Evolutionary conservation across 2,888 invertebrate species (phyloP).

Genomic region (Diplolepis rosae): DNA sequence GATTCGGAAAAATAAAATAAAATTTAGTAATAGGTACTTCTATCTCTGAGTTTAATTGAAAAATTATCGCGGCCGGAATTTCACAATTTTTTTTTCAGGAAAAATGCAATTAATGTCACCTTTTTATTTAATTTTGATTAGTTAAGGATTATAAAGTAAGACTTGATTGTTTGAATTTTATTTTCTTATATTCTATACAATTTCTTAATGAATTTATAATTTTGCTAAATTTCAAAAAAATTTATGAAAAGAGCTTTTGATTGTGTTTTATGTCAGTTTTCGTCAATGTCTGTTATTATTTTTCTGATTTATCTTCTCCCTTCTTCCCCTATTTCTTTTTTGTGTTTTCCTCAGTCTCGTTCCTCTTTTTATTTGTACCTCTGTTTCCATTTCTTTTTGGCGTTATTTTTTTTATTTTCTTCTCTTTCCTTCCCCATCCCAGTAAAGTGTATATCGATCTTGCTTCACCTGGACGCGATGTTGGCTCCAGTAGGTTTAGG

Average conservation of each 20-base stretch:
- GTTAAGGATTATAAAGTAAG: too few relatives aligned
- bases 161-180: too few relatives aligned
- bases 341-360: constrained; percentile 12
- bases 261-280: neutral
- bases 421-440: constrained; percentile 14
- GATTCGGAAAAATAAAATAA: neutral
- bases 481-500: constrained; percentile 52
- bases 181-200: too few relatives aligned
- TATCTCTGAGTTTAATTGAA: too few relatives aligned
- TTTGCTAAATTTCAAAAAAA: too few relatives aligned
- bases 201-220: too few relatives aligned
- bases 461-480: constrained; percentile 53
- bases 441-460: constrained; percentile 52
- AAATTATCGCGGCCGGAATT: too few relatives aligned
- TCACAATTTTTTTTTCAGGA: too few relatives aligned
- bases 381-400: constrained; percentile 12
- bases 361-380: constrained; percentile 17
- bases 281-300: constrained; percentile 6
- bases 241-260: neutral
- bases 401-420: constrained; percentile 22
- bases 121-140: too few relatives aligned
- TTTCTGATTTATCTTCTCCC: constrained; percentile 7
- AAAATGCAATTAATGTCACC: too few relatives aligned
- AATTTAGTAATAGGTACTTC: too few relatives aligned
- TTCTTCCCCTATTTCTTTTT: neutral